phyloP scores from a whole-genome alignment of 2,888 invertebrate genomes.

The Eristalis arbustorum region DNA sequence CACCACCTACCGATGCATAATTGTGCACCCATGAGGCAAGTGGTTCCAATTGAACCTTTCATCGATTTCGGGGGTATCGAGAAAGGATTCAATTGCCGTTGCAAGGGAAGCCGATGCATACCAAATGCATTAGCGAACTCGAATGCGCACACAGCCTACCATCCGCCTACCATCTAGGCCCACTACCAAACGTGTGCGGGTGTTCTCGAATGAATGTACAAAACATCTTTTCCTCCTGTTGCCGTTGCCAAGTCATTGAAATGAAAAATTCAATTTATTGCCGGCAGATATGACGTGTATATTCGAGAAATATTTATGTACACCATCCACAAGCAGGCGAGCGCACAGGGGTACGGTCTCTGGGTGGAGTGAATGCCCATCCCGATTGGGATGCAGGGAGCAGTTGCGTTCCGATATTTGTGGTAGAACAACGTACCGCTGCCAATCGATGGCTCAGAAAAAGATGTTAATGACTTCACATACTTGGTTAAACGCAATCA shows the following conservation, averaged over 20 bases:
- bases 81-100: constrained; percentile 63
- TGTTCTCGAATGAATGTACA: constrained; percentile 21
- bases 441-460: constrained; percentile 21
- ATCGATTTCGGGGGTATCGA: constrained; percentile 57
- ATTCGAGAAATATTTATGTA: background rate
- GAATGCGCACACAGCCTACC: background rate
- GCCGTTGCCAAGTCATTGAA: constrained; percentile 47
- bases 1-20: constrained; percentile 49
- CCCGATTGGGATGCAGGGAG: background rate
- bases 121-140: constrained; percentile 5
- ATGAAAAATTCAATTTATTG: constrained; percentile 70
- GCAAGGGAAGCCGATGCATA: constrained; percentile 51
- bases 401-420: constrained; percentile 37
- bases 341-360: constrained; percentile 7
- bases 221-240: constrained; percentile 66
- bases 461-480: constrained; percentile 55
- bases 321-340: background rate
- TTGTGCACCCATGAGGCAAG: constrained; percentile 69
- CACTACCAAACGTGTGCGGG: background rate
- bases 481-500: constrained; percentile 30
- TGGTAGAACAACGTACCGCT: constrained; percentile 25
- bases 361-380: too few species aligned
- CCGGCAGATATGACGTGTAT: constrained; percentile 41
- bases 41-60: constrained; percentile 66
- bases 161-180: constrained; percentile 10